Conservation (phyloP, 2,113 vertebrate species). For the Chinchilla lanigera region DNA sequence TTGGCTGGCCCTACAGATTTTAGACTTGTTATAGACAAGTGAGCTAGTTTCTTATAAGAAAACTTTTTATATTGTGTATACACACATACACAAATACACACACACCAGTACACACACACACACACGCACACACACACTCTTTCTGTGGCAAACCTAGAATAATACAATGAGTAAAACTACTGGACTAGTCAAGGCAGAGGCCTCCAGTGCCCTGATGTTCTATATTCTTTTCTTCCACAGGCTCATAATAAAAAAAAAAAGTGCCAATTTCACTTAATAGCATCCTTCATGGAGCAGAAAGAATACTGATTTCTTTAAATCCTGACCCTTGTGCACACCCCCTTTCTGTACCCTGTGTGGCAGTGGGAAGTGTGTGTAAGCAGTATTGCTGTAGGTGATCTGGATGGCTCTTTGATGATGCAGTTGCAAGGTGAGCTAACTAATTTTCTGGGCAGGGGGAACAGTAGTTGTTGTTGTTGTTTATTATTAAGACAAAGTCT, state of each 20-base stretch:
- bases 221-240: background rate
- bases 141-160: background rate
- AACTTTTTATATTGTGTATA: background rate
- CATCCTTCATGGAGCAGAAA: background rate
- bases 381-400: accelerated
- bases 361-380: accelerated
- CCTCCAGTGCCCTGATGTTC: too few relatives aligned
- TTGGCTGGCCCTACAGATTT: background rate
- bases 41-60: background rate
- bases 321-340: too few relatives aligned
- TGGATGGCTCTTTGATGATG: background rate
- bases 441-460: background rate
- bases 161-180: background rate
- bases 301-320: background rate
- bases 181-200: too few relatives aligned
- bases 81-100: background rate
- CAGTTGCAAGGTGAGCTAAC: background rate
- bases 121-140: background rate
- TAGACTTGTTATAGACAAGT: background rate
- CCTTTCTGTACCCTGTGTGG: background rate
- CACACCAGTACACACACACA: background rate
- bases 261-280: background rate
- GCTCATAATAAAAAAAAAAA: background rate
- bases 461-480: background rate
- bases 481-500: background rate